These are phyloP conservation scores for Parascotia fuliginaria DNA, from an alignment of 2,888 invertebrate genomes.

Conservation along the genomic window DNA sequence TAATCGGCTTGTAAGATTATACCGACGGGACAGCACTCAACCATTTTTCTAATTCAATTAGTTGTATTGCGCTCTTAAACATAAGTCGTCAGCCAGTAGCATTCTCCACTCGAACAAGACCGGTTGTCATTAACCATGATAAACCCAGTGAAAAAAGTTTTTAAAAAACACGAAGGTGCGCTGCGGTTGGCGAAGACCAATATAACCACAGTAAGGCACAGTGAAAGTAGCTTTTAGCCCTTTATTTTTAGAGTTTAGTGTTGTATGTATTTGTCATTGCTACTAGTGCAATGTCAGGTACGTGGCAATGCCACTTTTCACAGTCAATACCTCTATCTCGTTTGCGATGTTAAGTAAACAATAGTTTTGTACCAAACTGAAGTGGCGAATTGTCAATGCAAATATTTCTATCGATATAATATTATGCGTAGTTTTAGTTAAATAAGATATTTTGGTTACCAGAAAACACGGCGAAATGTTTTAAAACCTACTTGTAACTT, in stretches of 20 bases:
- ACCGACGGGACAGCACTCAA: conserved; percentile 7
- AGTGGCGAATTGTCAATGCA: too few relatives aligned
- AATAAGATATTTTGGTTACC: too few relatives aligned
- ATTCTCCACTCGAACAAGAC: conserved; percentile 1
- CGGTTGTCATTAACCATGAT: conserved; percentile 41
- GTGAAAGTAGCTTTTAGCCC: background rate
- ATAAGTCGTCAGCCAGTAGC: conserved; percentile 15
- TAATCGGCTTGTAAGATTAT: conserved; percentile 46
- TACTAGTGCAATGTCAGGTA: too few relatives aligned
- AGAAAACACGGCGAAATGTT: too few relatives aligned
- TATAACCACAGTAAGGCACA: conserved; percentile 55
- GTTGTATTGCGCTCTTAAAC: conserved; percentile 2
- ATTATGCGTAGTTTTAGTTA: too few relatives aligned
- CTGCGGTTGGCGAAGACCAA: conserved; percentile 58
- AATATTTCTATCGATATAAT: too few relatives aligned
- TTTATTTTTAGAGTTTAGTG: background rate
- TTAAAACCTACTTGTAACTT: too few relatives aligned
- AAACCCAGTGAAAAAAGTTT: conserved; percentile 51
- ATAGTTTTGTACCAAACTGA: too few relatives aligned
- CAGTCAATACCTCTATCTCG: too few relatives aligned
- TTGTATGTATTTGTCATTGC: background rate
- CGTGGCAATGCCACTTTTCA: too few relatives aligned
- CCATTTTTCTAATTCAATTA: conserved; percentile 37
- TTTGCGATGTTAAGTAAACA: too few relatives aligned
- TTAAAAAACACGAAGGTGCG: conserved; percentile 59